Evolutionary conservation across 2,888 invertebrate species (phyloP), one percentile per base, ranked within the genome.

Genomic region (Lithophane leautieri): DNA sequence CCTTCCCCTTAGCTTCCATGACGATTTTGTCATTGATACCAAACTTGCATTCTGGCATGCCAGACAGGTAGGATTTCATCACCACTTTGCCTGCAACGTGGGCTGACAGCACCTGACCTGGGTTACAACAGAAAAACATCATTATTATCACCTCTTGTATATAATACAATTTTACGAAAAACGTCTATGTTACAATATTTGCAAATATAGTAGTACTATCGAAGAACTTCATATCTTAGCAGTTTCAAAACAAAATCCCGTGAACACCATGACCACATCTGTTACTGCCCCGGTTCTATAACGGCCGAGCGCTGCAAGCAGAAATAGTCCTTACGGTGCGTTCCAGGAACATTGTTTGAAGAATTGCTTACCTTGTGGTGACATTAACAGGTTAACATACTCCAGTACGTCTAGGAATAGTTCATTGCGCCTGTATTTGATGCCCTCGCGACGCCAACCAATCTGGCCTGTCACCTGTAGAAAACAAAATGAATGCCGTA

Each of bases 41-140:
- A 94, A 98, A 99, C 97, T 99, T 99, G 97, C 99, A 99, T 94
- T 99, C 99, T 0, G 99, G 99, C 99, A 99, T 99, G 52, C 99
- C 99, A 42, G 99, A 99, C 79, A 99, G 97, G 94, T 99, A 99
- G 0, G 99, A 99, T 97, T 99, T 99, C 99, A 99, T 99, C 56
- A 99, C 99, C 73, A 99, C 99, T 94, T 99, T 99, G 72, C 99
- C 99, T 44, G 99, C 99, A 58, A 99, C 99, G 92, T 99, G 99
- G 66, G 99, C 99, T 25, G 99, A 99, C 75, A 99, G 96, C 47
- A 99, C 99, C 97, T 99, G 99, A 73, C 99, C 99, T 98, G 92
- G 42, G 92, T 89, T 25, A 22, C 9, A 75, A 28, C 2, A 28
- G 22, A 42, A 16, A 63, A 0, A 6, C 1, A 42, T 40, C 14